phyloP scores from a whole-genome alignment of 2,113 vertebrate species.

The Atractosteus spatula region DNA sequence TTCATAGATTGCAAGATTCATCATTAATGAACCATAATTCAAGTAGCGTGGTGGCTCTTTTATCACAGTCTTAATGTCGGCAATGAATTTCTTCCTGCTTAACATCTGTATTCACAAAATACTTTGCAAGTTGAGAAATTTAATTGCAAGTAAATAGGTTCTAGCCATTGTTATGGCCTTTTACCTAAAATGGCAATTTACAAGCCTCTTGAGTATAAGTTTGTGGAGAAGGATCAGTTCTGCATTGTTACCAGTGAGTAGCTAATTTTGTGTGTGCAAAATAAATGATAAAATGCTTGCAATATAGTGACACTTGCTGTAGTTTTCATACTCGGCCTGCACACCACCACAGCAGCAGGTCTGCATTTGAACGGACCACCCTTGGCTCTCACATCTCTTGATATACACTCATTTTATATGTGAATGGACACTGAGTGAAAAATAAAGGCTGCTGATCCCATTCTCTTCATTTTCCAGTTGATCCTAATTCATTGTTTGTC shows the following conservation, averaged over 20 bases:
- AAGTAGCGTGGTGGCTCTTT: conserved; percentile 12
- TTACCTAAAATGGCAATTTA: conserved; percentile 11
- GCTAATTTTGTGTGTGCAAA: conserved; percentile 12
- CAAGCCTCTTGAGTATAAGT: not conserved
- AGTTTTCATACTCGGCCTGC: not conserved
- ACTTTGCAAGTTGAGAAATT: too few relatives aligned
- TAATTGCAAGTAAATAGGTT: too few relatives aligned
- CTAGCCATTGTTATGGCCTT: not conserved
- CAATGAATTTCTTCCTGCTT: conserved; percentile 24
- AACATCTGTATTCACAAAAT: too few relatives aligned
- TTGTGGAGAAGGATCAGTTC: conserved; percentile 1
- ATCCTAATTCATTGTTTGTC: too few relatives aligned
- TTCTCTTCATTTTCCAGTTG: too few relatives aligned
- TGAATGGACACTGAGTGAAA: too few relatives aligned
- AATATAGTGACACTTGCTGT: not conserved
- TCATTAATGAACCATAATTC: conserved; percentile 40
- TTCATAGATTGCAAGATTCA: conserved; percentile 15
- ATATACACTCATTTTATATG: too few relatives aligned
- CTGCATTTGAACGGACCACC: not conserved
- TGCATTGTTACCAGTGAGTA: not conserved
- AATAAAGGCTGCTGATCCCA: too few relatives aligned
- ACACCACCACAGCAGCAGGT: not conserved
- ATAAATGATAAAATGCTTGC: conserved; percentile 2
- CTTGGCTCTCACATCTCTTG: too few relatives aligned
- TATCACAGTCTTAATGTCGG: conserved; percentile 39